Percentiles rank a stretch among this genome's conserved stretches.
Evolutionary conservation across 2,888 invertebrate genomes (phyloP).

Genomic region (Linnaemya tessellans): DNA sequence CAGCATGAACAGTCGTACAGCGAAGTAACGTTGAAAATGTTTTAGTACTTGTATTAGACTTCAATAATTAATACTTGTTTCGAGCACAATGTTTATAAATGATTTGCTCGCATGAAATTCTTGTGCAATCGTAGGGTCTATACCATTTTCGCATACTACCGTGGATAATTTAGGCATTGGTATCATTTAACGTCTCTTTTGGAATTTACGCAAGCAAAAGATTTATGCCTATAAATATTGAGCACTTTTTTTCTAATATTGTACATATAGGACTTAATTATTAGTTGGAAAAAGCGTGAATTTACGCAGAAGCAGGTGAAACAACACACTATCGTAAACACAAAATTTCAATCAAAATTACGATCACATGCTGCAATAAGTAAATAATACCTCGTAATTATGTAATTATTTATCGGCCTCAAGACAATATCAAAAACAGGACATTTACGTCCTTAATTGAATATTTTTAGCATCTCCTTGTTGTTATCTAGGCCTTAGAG

Average conservation of each 20-base stretch:
- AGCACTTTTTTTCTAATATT: not conserved
- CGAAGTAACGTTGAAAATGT: not conserved
- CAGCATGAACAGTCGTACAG: not conserved
- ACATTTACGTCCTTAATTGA: no score
- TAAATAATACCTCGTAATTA: no score
- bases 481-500: no score
- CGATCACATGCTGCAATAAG: not conserved
- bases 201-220: not conserved
- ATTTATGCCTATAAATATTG: not conserved
- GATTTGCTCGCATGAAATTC: not conserved
- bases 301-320: constrained; percentile 40
- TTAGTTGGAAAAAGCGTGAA: not conserved
- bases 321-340: not conserved
- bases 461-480: no score
- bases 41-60: not conserved
- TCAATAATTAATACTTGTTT: not conserved
- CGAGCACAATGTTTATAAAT: not conserved
- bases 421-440: no score
- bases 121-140: not conserved
- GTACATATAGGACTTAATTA: not conserved
- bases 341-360: not conserved
- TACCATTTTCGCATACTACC: not conserved
- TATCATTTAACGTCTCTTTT: not conserved
- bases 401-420: no score
- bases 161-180: not conserved